Conservation (phyloP, 1,140 invertebrate genomes). For the Lucilia cuprina region DNA sequence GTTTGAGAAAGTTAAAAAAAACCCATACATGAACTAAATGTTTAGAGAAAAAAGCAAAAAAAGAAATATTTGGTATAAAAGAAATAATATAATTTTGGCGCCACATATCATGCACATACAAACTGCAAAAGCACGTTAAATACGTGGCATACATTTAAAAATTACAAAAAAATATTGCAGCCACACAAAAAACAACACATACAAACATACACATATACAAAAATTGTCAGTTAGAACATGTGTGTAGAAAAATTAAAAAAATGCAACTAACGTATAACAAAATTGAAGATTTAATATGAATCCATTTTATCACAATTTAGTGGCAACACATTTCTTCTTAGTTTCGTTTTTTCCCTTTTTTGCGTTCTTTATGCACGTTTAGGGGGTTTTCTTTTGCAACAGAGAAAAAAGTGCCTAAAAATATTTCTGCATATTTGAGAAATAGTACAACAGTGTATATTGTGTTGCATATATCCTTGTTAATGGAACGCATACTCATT, state of each 20-base stretch:
- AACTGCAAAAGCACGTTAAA: not conserved
- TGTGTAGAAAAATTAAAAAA: not conserved
- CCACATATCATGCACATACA: conserved; percentile 4
- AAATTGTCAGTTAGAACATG: not conserved
- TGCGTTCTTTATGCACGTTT: not conserved
- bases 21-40: not conserved
- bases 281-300: conserved; percentile 34
- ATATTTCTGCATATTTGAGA: not conserved
- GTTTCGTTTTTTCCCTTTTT: not conserved
- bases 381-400: not conserved
- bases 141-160: conserved; percentile 11
- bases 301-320: conserved; percentile 33
- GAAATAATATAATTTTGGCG: conserved; percentile 13
- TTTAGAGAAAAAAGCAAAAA: not conserved
- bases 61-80: no score
- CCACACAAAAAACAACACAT: no score
- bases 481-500: not conserved
- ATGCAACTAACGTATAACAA: not conserved
- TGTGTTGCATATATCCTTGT: not conserved
- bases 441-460: not conserved
- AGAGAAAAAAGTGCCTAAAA: not conserved
- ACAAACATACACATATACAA: not conserved
- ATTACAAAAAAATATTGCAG: not conserved
- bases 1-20: not conserved
- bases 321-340: conserved; percentile 18